Percentiles rank a stretch among this genome's conserved stretches.
These are phyloP conservation scores for Romanomermis culicivorax DNA, from an alignment of 2,888 invertebrate species.

Conservation along the genomic window DNA sequence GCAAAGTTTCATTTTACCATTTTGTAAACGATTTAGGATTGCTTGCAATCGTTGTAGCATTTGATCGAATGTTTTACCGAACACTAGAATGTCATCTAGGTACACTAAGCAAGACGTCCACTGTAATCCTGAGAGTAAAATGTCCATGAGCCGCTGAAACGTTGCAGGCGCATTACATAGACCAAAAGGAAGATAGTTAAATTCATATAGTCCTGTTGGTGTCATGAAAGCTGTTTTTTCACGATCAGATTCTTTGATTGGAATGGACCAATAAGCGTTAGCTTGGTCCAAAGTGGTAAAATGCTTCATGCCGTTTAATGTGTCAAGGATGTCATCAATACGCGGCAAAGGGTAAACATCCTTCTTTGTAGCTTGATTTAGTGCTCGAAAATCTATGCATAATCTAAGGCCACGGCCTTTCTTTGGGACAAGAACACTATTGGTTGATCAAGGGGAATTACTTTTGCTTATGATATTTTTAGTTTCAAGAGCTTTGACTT, in stretches of 20 bases:
- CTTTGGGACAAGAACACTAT: neutral
- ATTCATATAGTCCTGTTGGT: constrained; percentile 12
- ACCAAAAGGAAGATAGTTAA: constrained; percentile 13
- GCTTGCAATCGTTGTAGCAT: neutral
- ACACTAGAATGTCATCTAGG: constrained; percentile 8
- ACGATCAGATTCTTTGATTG: constrained; percentile 9
- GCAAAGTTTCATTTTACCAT: neutral
- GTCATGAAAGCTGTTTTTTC: constrained; percentile 12
- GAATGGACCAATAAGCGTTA: constrained; percentile 8
- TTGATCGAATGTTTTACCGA: neutral
- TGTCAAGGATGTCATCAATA: constrained; percentile 1
- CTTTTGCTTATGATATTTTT: neutral
- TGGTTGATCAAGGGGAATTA: neutral
- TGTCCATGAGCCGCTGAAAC: constrained; percentile 12
- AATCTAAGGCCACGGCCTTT: neutral
- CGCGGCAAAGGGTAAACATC: constrained; percentile 4
- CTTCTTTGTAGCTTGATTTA: no score
- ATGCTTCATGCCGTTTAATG: neutral
- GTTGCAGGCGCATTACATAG: constrained; percentile 13
- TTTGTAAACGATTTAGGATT: neutral
- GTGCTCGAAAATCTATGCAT: no score
- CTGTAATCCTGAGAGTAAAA: neutral
- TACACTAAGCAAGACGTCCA: constrained; percentile 2
- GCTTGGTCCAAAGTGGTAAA: constrained; percentile 7
- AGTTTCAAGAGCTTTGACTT: neutral